Evolutionary conservation across 2,113 vertebrate genomes (phyloP), one percentile per base, ranked within the genome.

Genomic region (Pomatostomus ruficeps): DNA sequence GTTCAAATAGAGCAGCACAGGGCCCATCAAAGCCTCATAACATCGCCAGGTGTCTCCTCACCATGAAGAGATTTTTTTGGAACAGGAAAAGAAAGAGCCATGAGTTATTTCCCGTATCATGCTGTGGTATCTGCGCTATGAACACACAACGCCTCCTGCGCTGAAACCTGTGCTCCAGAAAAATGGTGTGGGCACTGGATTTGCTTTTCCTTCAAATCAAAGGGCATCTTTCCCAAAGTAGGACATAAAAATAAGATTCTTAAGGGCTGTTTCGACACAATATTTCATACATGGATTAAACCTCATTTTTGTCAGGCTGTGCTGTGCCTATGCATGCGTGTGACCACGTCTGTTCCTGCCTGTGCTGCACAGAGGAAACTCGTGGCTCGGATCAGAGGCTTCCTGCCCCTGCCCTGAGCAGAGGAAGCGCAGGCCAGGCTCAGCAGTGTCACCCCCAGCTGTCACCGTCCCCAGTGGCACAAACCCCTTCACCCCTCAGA

Each of bases 21-120:
- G 51, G 54, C 24, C 48, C 83, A 91, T 67, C 91, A 93, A 84
- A 95, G 86, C 25, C 38, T 31, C 51, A 36, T 38, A 38, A 25
- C 40, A 81, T 95, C 80, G 70, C 85, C 94, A 91, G 86, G 67
- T 91, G 88, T 71, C 49, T 92, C 76, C 58, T 74, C 57, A 12
- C 46, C 2, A 11, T 45, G 68, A 92, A 85, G 79, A 88, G 92
- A 86, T 83, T 93, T 65, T 65, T 86, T 65, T 88, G 87, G 38
- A 86, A 80, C 36, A 63, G 76, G 65, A 93, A 82, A 65, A 82
- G 38, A 66, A 89, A 74, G 42, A n/a, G n/a, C 72, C 25, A 0
- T 62, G 23, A 55, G 73, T 33, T 55, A 55, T 77, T 85, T 95
- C 83, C 66, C 0, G 0, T 62, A 79, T 58, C 28, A 1, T 10